Evolutionary conservation across 1,140 invertebrate genomes (phyloP).

Genomic region (Ostrea edulis): DNA sequence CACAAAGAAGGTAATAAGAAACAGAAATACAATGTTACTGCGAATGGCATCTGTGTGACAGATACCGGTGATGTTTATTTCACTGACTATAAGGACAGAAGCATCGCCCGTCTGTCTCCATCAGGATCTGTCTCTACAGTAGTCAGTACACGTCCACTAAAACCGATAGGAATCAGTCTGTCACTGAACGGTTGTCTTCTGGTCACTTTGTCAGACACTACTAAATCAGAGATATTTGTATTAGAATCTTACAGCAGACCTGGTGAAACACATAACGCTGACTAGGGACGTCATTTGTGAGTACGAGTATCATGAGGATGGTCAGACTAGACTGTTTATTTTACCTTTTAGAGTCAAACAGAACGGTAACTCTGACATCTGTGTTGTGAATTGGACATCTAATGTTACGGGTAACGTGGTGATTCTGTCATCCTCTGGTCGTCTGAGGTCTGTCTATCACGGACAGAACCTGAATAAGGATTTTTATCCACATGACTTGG

Average conservation of each 20-base stretch:
- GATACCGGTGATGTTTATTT: not conserved
- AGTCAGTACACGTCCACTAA: not conserved
- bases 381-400: slow-evolving; percentile 21
- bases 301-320: not conserved
- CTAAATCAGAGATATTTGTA: not conserved
- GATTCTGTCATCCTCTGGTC: not conserved
- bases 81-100: not conserved
- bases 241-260: not conserved
- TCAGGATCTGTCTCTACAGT: not conserved
- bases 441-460: not conserved
- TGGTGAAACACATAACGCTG: not conserved
- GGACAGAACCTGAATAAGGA: not conserved
- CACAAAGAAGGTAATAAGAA: not conserved
- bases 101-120: not conserved
- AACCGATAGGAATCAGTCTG: not conserved
- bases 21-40: not conserved
- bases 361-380: not conserved
- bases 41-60: not conserved
- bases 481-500: not conserved
- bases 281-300: too few species aligned
- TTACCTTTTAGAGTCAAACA: not conserved
- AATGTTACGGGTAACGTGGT: not conserved
- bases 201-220: not conserved
- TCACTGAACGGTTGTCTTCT: not conserved
- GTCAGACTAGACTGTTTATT: slow-evolving; percentile 14